These are phyloP conservation scores for Morone saxatilis DNA, from an alignment of 2,113 vertebrate species.

Conservation along the genomic window DNA sequence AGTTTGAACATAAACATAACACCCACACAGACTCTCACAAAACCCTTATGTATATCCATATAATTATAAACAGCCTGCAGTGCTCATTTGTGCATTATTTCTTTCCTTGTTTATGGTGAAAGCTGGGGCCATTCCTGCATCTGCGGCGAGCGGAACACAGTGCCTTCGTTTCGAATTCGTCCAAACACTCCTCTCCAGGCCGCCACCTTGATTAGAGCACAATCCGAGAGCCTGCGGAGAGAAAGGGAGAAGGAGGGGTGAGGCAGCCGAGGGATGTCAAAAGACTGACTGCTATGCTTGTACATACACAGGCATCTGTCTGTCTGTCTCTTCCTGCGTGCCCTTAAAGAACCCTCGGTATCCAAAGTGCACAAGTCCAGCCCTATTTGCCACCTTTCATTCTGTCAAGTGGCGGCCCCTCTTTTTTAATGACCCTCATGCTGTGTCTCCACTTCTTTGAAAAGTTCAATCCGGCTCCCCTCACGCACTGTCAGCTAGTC, in stretches of 20 bases:
- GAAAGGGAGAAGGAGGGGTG: background rate
- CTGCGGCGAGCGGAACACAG: background rate
- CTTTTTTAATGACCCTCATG: conserved; percentile 67
- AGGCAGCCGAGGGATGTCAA: conserved; percentile 30
- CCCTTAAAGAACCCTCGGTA: conserved; percentile 20
- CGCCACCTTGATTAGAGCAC: conserved; percentile 42
- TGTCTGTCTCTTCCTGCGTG: conserved; percentile 20
- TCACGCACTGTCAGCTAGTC: conserved; percentile 38
- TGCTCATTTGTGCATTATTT: conserved; percentile 31
- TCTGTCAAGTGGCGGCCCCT: conserved; percentile 46
- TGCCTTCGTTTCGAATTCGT: conserved; percentile 21
- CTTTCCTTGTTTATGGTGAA: background rate
- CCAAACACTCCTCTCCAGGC: conserved; percentile 34
- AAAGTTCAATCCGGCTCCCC: conserved; percentile 66
- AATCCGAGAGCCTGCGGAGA: conserved; percentile 30
- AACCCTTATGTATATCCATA: conserved; percentile 6
- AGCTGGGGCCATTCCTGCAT: conserved; percentile 7
- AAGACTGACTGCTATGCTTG: conserved; percentile 29
- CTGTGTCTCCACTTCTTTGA: conserved; percentile 60
- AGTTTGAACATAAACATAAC: conserved; percentile 44
- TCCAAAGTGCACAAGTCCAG: conserved; percentile 32
- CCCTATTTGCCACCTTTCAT: conserved; percentile 53
- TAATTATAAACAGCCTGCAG: conserved; percentile 27
- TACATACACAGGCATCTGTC: conserved; percentile 28
- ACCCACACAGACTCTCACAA: conserved; percentile 1